phyloP scores from a whole-genome alignment of 2,888 invertebrate species.

The Drosophila leonis region DNA sequence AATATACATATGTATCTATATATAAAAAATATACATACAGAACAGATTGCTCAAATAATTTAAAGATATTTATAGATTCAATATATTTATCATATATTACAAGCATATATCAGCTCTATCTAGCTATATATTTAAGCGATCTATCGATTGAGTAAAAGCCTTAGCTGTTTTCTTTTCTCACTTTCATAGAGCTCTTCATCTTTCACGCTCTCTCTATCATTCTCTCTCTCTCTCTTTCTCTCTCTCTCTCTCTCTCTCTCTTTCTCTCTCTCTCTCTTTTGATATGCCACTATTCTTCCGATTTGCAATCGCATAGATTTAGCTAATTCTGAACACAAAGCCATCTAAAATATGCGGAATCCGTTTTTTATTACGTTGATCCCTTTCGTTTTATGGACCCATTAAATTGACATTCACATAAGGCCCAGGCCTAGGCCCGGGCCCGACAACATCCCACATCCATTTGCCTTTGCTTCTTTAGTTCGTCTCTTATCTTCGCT shows the following conservation, averaged over 20 bases:
- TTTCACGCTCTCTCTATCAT: background rate
- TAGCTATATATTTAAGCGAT: background rate
- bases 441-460: conserved; percentile 21
- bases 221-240: background rate
- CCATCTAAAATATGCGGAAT: conserved; percentile 17
- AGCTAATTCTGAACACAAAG: conserved; percentile 9
- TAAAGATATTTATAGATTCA: no score
- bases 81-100: no score
- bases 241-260: background rate
- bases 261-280: no score
- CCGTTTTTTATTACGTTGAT: conserved; percentile 64
- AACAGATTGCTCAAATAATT: no score
- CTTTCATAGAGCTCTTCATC: background rate
- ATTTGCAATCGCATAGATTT: conserved; percentile 1
- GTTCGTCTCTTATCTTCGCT: conserved; percentile 12
- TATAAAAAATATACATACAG: no score
- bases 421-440: conserved; percentile 28
- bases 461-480: conserved; percentile 34
- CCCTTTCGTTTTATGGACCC: conserved; percentile 66
- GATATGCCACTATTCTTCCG: background rate
- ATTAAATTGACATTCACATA: conserved; percentile 66
- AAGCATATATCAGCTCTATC: background rate
- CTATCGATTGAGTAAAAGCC: background rate
- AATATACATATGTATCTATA: no score
- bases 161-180: background rate